Evolutionary conservation across 2,113 vertebrate genomes (phyloP).

Genomic region (Lepus timidus): DNA sequence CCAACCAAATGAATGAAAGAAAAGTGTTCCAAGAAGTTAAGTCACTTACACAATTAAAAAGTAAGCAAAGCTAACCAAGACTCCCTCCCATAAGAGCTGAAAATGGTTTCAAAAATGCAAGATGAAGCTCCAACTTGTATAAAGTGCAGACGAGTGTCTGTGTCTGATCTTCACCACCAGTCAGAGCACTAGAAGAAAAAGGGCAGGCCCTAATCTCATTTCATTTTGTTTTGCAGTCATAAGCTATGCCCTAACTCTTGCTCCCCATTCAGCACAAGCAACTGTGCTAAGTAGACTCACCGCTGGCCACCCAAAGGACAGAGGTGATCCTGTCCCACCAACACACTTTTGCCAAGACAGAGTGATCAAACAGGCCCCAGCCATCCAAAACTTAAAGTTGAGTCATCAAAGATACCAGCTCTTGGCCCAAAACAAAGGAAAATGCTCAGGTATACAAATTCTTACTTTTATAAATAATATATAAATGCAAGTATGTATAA

Average conservation of each 20-base stretch:
- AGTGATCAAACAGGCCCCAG: not conserved
- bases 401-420: not conserved
- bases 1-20: not conserved
- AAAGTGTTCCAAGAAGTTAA: constrained; percentile 34
- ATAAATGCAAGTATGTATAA: constrained; percentile 17
- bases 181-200: not conserved
- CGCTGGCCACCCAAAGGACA: not conserved
- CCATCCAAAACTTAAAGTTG: not conserved
- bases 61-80: constrained; percentile 16
- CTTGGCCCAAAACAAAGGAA: not conserved
- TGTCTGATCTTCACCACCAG: not conserved
- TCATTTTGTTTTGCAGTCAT: not conserved
- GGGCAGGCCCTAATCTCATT: not conserved
- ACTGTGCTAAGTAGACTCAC: not conserved
- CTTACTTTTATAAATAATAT: not conserved
- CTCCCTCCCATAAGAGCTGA: constrained; percentile 29
- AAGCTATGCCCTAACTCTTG: not conserved
- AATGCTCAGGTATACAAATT: not conserved
- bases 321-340: too few species aligned
- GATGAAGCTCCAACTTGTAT: not conserved
- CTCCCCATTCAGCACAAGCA: not conserved
- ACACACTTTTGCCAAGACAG: not conserved
- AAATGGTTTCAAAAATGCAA: constrained; percentile 53
- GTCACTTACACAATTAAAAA: constrained; percentile 31
- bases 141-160: not conserved